Evolutionary conservation across 2,888 invertebrate species (phyloP), one percentile per base, ranked within the genome.

Genomic region (Kryphioiulus occultus): DNA sequence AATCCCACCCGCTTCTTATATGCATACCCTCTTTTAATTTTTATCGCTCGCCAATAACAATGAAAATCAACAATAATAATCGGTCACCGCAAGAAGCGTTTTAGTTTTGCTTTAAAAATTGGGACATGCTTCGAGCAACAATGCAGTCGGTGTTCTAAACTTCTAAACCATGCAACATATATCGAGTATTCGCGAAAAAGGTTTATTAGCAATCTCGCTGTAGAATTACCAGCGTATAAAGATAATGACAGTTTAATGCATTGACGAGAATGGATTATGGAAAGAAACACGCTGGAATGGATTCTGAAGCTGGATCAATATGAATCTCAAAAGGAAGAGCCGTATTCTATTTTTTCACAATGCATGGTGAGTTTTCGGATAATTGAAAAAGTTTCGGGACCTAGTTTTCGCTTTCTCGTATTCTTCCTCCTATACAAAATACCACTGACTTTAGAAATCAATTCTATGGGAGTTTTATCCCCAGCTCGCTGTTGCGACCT

Each of bases 1-100:
- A 59, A 59, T n/a, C 59, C 59, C 59, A n/a, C 59, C n/a, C 22
- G 59, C 59, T 53, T 53, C 53, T 53, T 53, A 53, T 53, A 53
- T 53, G 53, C 53, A 59, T 59, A 59, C 59, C 59, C 59, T 59
- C 59, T 59, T 59, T 59, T 59, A 59, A 59, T 59, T 59, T 59
- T 59, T 59, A 59, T 59, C 59, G n/a, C n/a, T 59, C 59, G 7
- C 59, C 59, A 59, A 59, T 59, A 59, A 59, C 59, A 59, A 59
- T 59, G 22, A 10, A 59, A n/a, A 59, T 59, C 59, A 59, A 59
- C 59, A 59, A 59, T 59, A 59, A 59, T 59, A 59, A 59, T 59
- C 59, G n/a, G 59, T 59, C 59, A 59, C 19, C 5, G 7, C n/a
- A 59, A 59, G n/a, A n/a, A 59, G 59, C 59, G 7, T n/a, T 59